Percentiles rank a stretch among this genome's conserved stretches.
Conservation (phyloP, 2,888 invertebrate species). For the Agonopterix heracliana region DNA sequence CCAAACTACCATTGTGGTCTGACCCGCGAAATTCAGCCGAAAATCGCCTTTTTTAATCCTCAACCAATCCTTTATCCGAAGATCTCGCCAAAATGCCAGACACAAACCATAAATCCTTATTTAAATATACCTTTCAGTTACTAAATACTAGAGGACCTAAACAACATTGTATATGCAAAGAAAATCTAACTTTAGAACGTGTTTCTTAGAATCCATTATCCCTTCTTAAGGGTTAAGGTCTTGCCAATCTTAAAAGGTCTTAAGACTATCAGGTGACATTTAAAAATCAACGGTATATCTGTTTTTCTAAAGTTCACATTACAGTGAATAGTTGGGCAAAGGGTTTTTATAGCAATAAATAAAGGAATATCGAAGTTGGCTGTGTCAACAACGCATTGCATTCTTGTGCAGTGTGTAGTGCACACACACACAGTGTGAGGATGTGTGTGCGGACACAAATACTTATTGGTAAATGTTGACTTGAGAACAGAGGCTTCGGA, state of each 20-base stretch:
- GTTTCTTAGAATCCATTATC: slow-evolving; percentile 26
- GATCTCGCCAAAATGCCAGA: slow-evolving; percentile 73
- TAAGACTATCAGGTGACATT: slow-evolving; percentile 20
- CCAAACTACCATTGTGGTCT: slow-evolving; percentile 1
- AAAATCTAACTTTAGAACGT: slow-evolving; percentile 25
- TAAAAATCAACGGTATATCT: slow-evolving; percentile 7
- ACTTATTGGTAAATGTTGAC: slow-evolving; percentile 73
- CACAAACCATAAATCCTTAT: slow-evolving; percentile 74
- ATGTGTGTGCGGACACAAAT: slow-evolving; percentile 55
- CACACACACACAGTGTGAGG: slow-evolving; percentile 35
- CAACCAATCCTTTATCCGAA: slow-evolving; percentile 60
- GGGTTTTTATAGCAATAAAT: slow-evolving; percentile 74
- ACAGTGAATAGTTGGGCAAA: slow-evolving; percentile 21
- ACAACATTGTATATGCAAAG: slow-evolving; percentile 13
- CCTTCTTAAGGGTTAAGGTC: slow-evolving; percentile 14
- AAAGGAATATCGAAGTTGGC: slow-evolving; percentile 75
- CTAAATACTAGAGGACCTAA: slow-evolving; percentile 28
- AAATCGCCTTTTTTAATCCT: slow-evolving; percentile 41
- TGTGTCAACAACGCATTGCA: slow-evolving; percentile 76
- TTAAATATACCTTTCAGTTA: slow-evolving; percentile 60
- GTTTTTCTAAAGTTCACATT: slow-evolving; percentile 17
- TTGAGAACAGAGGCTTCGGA: slow-evolving; percentile 43
- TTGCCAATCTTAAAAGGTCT: slow-evolving; percentile 24
- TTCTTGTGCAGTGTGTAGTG: slow-evolving; percentile 68
- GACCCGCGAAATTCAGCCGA: background rate